phyloP scores from a whole-genome alignment of 2,888 invertebrate species.

The Isoperla grammatica region DNA sequence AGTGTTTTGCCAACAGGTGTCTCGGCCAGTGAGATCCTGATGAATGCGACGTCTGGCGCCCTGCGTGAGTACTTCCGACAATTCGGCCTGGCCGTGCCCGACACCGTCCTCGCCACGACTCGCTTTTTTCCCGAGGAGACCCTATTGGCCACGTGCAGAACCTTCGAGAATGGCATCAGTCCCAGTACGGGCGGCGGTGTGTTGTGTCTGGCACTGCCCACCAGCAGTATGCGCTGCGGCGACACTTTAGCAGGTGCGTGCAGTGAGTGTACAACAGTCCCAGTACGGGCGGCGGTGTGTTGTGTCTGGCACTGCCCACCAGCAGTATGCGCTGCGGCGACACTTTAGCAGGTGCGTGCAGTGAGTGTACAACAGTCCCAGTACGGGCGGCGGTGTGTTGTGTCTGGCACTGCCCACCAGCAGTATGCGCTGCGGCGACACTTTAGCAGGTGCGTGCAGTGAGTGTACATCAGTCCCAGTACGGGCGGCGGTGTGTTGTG shows the following conservation, averaged over 20 bases:
- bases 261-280: constrained; percentile 40
- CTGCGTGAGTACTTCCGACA: constrained; percentile 56
- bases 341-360: no score
- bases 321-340: no score
- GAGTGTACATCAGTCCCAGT: no score
- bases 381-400: no score
- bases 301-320: not conserved
- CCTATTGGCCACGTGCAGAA: constrained; percentile 50
- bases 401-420: no score
- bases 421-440: no score
- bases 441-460: no score
- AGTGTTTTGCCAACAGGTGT: constrained; percentile 10
- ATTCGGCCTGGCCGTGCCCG: constrained; percentile 50
- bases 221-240: constrained; percentile 42
- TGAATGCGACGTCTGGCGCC: constrained; percentile 58
- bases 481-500: no score
- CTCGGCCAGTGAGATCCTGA: constrained; percentile 36
- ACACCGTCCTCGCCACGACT: constrained; percentile 57
- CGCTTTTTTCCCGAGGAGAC: constrained; percentile 55
- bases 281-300: not conserved
- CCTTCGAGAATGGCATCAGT: constrained; percentile 52
- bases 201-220: constrained; percentile 59
- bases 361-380: no score
- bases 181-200: constrained; percentile 49
- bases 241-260: constrained; percentile 32